Evolutionary conservation across 2,797 vertebrate genomes (phyloP).

Genomic region (Paedocypris micromegethes): DNA sequence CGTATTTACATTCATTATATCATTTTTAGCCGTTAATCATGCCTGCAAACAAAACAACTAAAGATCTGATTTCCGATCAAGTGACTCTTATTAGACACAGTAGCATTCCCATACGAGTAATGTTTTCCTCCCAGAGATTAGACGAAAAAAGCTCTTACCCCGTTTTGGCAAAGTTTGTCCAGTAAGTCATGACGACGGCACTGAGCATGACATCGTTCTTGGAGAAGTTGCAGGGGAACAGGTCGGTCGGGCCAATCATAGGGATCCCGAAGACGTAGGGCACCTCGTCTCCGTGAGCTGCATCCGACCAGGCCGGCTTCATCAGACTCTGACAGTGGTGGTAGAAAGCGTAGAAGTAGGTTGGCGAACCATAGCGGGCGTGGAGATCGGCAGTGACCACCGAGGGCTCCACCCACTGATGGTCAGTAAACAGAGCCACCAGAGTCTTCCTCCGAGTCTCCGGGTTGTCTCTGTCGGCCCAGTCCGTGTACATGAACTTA

Average conservation of each 20-base stretch:
- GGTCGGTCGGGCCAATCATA: slow-evolving; percentile 96
- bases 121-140: too few species aligned
- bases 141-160: slow-evolving; percentile 74
- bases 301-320: slow-evolving; percentile 97
- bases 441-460: slow-evolving; percentile 95
- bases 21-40: too few species aligned
- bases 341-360: slow-evolving; percentile 98
- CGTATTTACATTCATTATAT: too few species aligned
- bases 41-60: too few species aligned
- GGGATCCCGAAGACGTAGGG: slow-evolving; percentile 97
- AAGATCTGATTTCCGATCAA: too few species aligned
- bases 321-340: slow-evolving; percentile 99
- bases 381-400: slow-evolving; percentile 96
- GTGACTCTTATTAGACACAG: too few species aligned
- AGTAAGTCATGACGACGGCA: slow-evolving; percentile 98
- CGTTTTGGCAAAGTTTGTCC: slow-evolving; percentile 99
- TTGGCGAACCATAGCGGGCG: slow-evolving; percentile 92
- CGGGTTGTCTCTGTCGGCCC: slow-evolving; percentile 95
- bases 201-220: slow-evolving; percentile 99
- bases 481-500: slow-evolving; percentile 99
- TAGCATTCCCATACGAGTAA: too few species aligned
- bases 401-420: slow-evolving; percentile 97
- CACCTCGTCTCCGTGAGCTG: slow-evolving; percentile 95
- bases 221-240: slow-evolving; percentile 98
- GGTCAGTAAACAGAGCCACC: slow-evolving; percentile 96